Conservation (phyloP, 2,113 vertebrate species). For the Electrona antarctica region DNA sequence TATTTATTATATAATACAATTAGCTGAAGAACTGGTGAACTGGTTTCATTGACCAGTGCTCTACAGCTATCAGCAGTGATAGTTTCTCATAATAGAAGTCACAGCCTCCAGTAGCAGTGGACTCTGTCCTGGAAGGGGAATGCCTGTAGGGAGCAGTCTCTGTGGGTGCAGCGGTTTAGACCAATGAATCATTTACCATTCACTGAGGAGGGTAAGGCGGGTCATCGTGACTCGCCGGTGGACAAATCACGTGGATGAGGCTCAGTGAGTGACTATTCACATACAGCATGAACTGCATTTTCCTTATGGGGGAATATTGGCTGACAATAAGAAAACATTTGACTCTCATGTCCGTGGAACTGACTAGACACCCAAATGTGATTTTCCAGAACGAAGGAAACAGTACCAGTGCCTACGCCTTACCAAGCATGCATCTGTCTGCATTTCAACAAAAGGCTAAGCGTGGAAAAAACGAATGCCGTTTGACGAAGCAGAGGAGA, state of each 20-base stretch:
- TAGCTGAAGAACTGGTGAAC: no score
- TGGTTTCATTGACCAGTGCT: no score
- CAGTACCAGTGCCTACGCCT: neutral
- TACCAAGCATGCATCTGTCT: neutral
- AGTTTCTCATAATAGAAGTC: no score
- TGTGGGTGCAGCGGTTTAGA: slow-evolving; percentile 8
- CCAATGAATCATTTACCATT: slow-evolving; percentile 60
- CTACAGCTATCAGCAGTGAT: no score
- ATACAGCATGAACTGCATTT: neutral
- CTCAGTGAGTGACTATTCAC: neutral
- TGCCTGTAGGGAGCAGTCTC: neutral
- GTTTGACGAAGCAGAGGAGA: neutral
- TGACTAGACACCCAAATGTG: neutral
- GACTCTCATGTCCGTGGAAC: neutral
- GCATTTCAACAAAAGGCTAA: neutral
- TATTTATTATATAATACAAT: no score
- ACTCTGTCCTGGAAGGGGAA: slow-evolving; percentile 48
- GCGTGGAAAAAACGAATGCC: neutral
- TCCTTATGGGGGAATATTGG: neutral
- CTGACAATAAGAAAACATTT: neutral
- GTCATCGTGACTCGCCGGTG: neutral
- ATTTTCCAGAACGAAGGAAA: neutral
- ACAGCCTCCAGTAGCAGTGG: slow-evolving; percentile 25
- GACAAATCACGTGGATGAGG: neutral
- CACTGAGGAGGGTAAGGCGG: slow-evolving; percentile 19